A percentile compares a stretch with the other conserved stretches of the same genome.
These are phyloP conservation scores for Hippocampus abdominalis DNA, from an alignment of 2,113 vertebrate genomes.

Conservation along the genomic window DNA sequence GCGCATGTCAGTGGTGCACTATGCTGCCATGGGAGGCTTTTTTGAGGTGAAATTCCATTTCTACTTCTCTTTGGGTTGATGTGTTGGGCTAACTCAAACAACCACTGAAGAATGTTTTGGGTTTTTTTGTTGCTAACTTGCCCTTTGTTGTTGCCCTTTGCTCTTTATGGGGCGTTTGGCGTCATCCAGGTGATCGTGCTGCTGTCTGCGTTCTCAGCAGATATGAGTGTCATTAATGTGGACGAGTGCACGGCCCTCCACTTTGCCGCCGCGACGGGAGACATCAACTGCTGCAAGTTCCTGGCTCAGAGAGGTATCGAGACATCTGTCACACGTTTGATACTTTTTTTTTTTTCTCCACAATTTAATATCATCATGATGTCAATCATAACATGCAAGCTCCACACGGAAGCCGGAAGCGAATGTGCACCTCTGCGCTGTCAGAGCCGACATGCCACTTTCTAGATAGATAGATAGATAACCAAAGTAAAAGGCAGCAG, in stretches of 20 bases:
- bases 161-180: slow-evolving; percentile 3
- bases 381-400: no score
- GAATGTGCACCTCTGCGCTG: no score
- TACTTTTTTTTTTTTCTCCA: neutral
- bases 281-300: slow-evolving; percentile 86
- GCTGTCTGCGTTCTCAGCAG: slow-evolving; percentile 77
- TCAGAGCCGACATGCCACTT: no score
- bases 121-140: neutral
- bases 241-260: slow-evolving; percentile 85
- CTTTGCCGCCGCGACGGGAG: slow-evolving; percentile 81
- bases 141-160: neutral
- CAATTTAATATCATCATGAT: no score
- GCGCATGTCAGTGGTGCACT: slow-evolving; percentile 79
- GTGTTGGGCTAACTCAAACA: neutral
- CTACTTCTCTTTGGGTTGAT: neutral
- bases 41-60: slow-evolving; percentile 77
- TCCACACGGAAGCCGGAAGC: no score
- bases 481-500: no score
- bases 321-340: neutral
- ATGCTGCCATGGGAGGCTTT: slow-evolving; percentile 86
- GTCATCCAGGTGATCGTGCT: slow-evolving; percentile 63
- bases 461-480: no score
- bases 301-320: slow-evolving; percentile 88
- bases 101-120: neutral
- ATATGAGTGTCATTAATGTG: slow-evolving; percentile 76